A percentile compares a stretch with the other conserved stretches of the same genome.
Conservation (phyloP, 2,113 vertebrate genomes). For the Eptesicus fuscus region DNA sequence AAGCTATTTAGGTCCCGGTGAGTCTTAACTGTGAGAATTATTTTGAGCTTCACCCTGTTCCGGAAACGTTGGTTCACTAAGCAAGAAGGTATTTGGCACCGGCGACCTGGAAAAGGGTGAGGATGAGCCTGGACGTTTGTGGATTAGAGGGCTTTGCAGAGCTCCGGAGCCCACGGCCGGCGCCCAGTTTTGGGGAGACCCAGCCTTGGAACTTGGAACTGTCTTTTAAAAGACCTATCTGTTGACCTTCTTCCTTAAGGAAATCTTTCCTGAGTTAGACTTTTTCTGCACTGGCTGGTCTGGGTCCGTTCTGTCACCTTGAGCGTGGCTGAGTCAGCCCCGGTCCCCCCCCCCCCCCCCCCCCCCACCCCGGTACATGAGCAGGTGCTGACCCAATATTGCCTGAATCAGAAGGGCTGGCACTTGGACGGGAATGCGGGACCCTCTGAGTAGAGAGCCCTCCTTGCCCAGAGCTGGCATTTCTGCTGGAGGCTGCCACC, state of each 20-base stretch:
- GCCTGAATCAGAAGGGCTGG: not conserved
- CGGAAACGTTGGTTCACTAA: slow-evolving; percentile 48
- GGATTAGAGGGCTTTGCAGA: slow-evolving; percentile 27
- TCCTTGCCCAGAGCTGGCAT: not conserved
- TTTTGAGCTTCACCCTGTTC: slow-evolving; percentile 56
- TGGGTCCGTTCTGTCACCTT: not conserved
- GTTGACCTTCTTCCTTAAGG: not conserved
- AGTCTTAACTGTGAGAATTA: slow-evolving; percentile 62
- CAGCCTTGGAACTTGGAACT: not conserved
- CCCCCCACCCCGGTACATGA: not conserved
- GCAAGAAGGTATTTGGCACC: slow-evolving; percentile 48
- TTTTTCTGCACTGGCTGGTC: not conserved
- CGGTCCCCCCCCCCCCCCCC: too few relatives aligned
- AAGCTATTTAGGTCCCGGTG: slow-evolving; percentile 63
- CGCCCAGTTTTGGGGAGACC: not conserved
- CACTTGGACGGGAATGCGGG: not conserved
- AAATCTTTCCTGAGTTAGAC: not conserved
- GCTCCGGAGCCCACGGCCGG: not conserved
- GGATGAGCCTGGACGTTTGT: not conserved
- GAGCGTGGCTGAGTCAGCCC: not conserved
- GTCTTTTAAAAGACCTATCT: not conserved
- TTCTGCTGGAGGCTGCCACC: not conserved
- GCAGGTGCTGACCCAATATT: not conserved
- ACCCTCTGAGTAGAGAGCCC: not conserved
- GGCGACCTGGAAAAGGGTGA: not conserved